phyloP scores from a whole-genome alignment of 1,140 invertebrate genomes.

The Aphaenogaster floridana region DNA sequence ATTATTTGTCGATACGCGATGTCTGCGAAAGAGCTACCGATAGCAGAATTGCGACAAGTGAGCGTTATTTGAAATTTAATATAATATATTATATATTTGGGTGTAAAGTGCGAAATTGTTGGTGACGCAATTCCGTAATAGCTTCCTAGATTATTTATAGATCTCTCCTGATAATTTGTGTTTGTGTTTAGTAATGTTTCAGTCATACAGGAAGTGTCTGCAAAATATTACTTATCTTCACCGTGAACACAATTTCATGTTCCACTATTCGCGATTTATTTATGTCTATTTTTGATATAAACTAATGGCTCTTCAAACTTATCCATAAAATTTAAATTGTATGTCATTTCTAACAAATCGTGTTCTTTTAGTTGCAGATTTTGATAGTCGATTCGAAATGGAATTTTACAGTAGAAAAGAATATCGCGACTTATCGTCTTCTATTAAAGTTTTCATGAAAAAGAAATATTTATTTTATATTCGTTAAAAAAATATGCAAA shows the following conservation, averaged over 20 bases:
- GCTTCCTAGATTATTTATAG: neutral
- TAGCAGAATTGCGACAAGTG: conserved; percentile 21
- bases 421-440: neutral
- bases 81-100: neutral
- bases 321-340: neutral
- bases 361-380: neutral
- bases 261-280: neutral
- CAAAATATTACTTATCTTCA: conserved; percentile 17
- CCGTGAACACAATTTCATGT: neutral
- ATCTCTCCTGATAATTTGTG: conserved; percentile 9
- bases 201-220: neutral
- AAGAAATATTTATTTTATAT: neutral
- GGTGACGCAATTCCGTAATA: neutral
- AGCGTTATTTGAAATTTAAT: conserved; percentile 24
- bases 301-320: neutral
- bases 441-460: neutral
- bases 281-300: neutral
- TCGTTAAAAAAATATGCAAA: neutral
- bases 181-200: neutral
- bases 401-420: neutral
- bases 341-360: neutral
- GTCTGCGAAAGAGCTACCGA: neutral
- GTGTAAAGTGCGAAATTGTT: neutral
- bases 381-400: neutral
- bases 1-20: conserved; percentile 20